Percentiles rank a stretch among this genome's conserved stretches.
phyloP scores from a whole-genome alignment of 1,140 invertebrate species.

The Ceratoteleas bidentatus region DNA sequence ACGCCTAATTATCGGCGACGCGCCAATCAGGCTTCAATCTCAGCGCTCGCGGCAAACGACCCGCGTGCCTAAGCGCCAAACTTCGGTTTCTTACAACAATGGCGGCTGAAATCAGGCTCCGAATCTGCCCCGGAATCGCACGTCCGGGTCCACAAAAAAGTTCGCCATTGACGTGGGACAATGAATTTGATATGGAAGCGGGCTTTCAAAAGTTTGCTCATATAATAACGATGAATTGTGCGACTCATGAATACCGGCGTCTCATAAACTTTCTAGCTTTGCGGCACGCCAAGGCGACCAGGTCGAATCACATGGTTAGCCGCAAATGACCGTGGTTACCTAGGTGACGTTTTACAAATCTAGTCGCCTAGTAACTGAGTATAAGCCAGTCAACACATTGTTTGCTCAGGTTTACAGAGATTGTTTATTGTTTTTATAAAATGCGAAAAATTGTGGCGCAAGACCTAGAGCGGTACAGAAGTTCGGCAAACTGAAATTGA shows the following conservation, averaged over 20 bases:
- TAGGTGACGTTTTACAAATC: slow-evolving; percentile 65
- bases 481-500: no score
- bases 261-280: slow-evolving; percentile 68
- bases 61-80: slow-evolving; percentile 19
- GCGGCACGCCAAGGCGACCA: slow-evolving; percentile 57
- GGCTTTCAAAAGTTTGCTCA: slow-evolving; percentile 60
- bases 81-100: slow-evolving; percentile 39
- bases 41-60: slow-evolving; percentile 1
- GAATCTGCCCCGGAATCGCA: slow-evolving; percentile 21
- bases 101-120: slow-evolving; percentile 19
- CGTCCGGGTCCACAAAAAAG: slow-evolving; percentile 40
- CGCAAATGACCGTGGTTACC: slow-evolving; percentile 66
- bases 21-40: slow-evolving; percentile 8
- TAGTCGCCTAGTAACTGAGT: slow-evolving; percentile 53
- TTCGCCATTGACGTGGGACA: slow-evolving; percentile 44
- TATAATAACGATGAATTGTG: slow-evolving; percentile 66
- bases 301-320: slow-evolving; percentile 65
- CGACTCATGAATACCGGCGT: slow-evolving; percentile 60
- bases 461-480: no score
- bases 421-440: no score
- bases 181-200: slow-evolving; percentile 57
- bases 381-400: slow-evolving; percentile 59
- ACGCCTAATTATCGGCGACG: not conserved
- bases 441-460: no score
- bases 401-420: slow-evolving; percentile 15